phyloP scores from a whole-genome alignment of 2,113 vertebrate genomes.

The Pangasianodon hypophthalmus region DNA sequence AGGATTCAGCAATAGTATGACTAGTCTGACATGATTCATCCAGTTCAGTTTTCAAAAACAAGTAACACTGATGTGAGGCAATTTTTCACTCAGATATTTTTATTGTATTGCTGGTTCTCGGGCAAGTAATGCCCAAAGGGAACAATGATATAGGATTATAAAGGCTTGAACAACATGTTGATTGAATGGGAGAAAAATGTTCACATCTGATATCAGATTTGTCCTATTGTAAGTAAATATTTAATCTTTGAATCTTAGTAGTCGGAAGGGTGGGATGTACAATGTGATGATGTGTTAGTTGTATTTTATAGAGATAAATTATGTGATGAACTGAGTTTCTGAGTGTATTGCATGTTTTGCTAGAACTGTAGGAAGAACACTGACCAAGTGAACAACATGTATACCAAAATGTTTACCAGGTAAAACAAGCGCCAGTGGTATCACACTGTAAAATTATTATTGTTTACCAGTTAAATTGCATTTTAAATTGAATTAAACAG shows the following conservation, averaged over 20 bases:
- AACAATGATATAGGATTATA: not conserved
- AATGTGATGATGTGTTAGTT: not conserved
- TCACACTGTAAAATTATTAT: not conserved
- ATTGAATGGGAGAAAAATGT: not conserved
- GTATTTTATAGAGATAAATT: not conserved
- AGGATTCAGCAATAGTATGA: not conserved
- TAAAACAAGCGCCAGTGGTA: not conserved
- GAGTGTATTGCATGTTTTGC: not conserved
- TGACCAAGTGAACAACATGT: not conserved
- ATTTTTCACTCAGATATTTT: conserved; percentile 3
- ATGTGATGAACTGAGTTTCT: not conserved
- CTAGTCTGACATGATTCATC: not conserved
- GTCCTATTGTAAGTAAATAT: not conserved
- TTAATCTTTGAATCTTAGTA: not conserved
- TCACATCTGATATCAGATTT: conserved; percentile 7
- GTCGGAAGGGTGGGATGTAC: not conserved
- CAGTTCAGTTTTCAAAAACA: not conserved
- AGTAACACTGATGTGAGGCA: conserved; percentile 2
- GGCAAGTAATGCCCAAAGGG: not conserved
- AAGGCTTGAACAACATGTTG: not conserved
- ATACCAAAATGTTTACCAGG: not conserved
- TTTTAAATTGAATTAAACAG: not conserved
- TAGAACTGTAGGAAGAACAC: not conserved
- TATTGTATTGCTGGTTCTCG: not conserved
- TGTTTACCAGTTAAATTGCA: not conserved